Conservation (phyloP, 2,888 invertebrate species). For the Oligia fasciuncula region DNA sequence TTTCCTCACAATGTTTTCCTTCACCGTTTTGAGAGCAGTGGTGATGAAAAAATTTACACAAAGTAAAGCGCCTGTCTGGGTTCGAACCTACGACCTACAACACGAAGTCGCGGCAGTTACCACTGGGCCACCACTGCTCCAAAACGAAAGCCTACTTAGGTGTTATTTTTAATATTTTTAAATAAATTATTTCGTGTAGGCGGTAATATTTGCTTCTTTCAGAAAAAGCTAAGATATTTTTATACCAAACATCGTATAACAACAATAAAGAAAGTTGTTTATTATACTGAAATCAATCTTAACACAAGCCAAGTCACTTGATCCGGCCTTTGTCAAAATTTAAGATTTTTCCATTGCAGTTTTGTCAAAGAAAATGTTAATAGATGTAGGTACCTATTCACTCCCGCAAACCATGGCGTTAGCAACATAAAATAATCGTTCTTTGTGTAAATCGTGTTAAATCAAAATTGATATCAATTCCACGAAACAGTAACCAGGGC, state of each 20-base stretch:
- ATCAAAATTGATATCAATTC: conserved; percentile 3
- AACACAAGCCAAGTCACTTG: neutral
- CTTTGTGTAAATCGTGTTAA: neutral
- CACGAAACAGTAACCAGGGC: conserved; percentile 22
- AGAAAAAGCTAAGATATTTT: too few species aligned
- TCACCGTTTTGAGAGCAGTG: too few species aligned
- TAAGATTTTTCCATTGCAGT: neutral
- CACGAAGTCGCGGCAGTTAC: too few species aligned
- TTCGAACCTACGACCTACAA: too few species aligned
- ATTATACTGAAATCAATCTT: neutral
- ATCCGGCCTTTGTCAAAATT: neutral
- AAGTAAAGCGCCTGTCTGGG: too few species aligned
- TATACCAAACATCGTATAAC: neutral
- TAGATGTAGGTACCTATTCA: neutral
- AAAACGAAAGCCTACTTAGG: too few species aligned
- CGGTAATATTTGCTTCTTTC: neutral
- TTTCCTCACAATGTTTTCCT: too few species aligned
- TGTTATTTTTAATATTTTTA: neutral
- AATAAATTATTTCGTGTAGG: neutral
- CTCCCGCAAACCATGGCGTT: neutral
- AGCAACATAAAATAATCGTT: neutral
- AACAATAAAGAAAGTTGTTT: neutral
- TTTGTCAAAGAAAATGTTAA: neutral
- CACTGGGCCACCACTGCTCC: too few species aligned
- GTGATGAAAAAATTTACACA: too few species aligned